Base-by-base conservation (phyloP, 2,113 vertebrate species). In the Cyrtonyx montezumae region DNA sequence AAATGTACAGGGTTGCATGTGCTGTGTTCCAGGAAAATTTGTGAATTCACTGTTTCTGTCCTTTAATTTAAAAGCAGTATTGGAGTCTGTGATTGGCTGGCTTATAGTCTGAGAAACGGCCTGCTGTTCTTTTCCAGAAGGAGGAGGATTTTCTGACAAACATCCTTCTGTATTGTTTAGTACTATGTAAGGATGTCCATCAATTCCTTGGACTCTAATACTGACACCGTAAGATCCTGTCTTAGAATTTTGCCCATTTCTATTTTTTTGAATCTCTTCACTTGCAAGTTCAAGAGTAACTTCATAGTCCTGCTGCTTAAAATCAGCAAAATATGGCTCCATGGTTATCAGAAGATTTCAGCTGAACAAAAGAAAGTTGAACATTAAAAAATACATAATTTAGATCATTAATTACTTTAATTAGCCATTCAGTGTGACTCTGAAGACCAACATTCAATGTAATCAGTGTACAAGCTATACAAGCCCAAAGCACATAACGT, bases 101-200 rank as follows among this genome's bases (percentile, higher is more conserved):
- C 96, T 97, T 32, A 96, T 45, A 51, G 79, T 8, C 17, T 96
- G 90, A 73, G 98, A 94, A 10, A 96, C 28, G 76, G 93, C 90
- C 2, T 96, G 77, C 43, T 96, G 91, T 6, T 98, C 98, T 30
- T 97, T 98, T 93, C 97, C 97, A 36, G 98, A 61, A 36, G 94
- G 71, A 86, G 95, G 21, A 8, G 82, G n/a, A 77, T 96, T 98
- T 71, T 98, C 94, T 19, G 98, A 94, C 40, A 98, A 83, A 37
- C 95, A 97, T 16, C 96, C 97, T 73, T 99, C 99, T 3, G 98
- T 98, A 90, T 99, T 99, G 95, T 99, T 99, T 76, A 99, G 98
- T 55, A 99, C 99, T 19, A 99, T 99, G 70, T 99, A 99, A 5
- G 99, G 99, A 93, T 99, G 99, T 43, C 99, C 99, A 74, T 98